Conservation (phyloP, 2,888 invertebrate genomes). For the Blomia tropicalis region DNA sequence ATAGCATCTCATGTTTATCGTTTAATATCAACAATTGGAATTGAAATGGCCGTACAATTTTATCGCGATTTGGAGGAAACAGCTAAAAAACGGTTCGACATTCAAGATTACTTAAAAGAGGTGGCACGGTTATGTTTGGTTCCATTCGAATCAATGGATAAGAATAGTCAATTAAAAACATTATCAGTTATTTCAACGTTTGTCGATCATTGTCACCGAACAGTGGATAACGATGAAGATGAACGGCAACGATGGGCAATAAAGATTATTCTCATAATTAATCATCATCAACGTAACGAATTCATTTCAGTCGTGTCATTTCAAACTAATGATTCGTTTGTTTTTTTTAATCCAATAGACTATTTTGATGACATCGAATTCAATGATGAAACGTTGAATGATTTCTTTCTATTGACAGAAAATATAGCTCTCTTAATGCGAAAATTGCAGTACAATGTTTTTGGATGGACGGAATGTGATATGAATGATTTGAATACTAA, state of each 20-base stretch:
- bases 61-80: background rate
- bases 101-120: background rate
- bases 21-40: background rate
- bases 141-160: background rate
- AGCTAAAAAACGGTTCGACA: background rate
- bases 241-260: background rate
- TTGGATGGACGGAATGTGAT: background rate
- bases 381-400: background rate
- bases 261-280: background rate
- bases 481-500: background rate
- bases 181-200: background rate
- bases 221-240: background rate
- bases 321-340: no score
- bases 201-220: background rate
- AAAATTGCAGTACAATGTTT: slow-evolving; percentile 1
- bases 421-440: background rate
- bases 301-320: no score
- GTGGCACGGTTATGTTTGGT: background rate
- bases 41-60: background rate
- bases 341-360: background rate
- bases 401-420: background rate
- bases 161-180: background rate
- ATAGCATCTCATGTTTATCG: background rate
- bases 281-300: slow-evolving; percentile 4
- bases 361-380: background rate